Base-by-base conservation (phyloP, 37 sponge, comb jelly and placozoan genomes). In the Halisarca cf. caerulea region DNA sequence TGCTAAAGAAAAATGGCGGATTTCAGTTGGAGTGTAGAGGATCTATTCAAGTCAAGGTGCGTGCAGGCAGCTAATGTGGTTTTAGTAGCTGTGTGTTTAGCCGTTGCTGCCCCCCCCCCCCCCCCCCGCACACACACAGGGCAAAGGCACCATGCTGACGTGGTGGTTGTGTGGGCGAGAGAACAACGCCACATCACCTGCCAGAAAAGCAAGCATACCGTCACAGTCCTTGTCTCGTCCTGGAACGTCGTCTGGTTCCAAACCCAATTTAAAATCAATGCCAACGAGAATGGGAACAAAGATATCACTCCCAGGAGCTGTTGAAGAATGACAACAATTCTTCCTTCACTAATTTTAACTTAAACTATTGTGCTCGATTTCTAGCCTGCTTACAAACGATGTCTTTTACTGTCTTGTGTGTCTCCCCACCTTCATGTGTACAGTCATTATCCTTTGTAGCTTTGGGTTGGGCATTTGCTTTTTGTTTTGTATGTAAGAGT, bases 101-200 rank as follows among this genome's bases (percentile, higher is more conserved):
- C n/a, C n/a, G n/a, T n/a, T n/a, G n/a, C n/a, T n/a, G n/a, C 40
- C 45, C 73, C 1, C 36, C 2, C 3, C 6, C 36, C 3, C 3
- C 75, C 75, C n/a, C n/a, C n/a, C n/a, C n/a, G n/a, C n/a, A n/a
- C n/a, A n/a, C n/a, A n/a, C n/a, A n/a, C 74, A 94, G 95, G 96
- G 96, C 20, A 95, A 95, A 72, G 96, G 96, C 0, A n/a, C 85
- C 3, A 95, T 92, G 96, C 32, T 61, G 37, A 95, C 96, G 11
- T 92, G 90, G 88, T 95, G 96, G 96, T 41, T 95, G 73, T 32
- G 55, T 0, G 92, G 93, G 3, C 55, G 73, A 17, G 77, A 85
- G 23, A 72, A 53, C 77, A 47, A 11, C 51, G 51, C 51, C 11
- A 47, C 51, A 6, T 47, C 51, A 14, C 51, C 51, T 11, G 11